A percentile compares a stretch with the other conserved stretches of the same genome.
These are phyloP conservation scores for Camponotus pennsylvanicus DNA, from an alignment of 1,140 invertebrate genomes.

Conservation along the genomic window DNA sequence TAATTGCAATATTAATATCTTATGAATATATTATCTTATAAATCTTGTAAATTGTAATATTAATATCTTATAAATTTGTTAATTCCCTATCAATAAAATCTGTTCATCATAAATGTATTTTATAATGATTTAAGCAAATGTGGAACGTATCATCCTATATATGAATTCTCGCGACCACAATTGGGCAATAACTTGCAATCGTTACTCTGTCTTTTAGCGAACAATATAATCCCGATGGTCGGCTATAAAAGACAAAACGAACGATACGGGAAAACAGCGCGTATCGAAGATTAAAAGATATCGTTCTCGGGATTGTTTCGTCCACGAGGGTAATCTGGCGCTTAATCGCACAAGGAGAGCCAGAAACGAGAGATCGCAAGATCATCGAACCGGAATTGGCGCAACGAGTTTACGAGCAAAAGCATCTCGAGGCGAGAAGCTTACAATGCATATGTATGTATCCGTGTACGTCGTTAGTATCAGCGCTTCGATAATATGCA, in stretches of 20 bases:
- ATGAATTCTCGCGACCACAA: not conserved
- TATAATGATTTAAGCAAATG: too few relatives aligned
- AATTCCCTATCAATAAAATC: too few relatives aligned
- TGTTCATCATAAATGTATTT: too few relatives aligned
- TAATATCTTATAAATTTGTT: too few relatives aligned
- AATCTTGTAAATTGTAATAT: too few relatives aligned
- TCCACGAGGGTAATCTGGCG: slow-evolving; percentile 59
- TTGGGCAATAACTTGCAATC: not conserved
- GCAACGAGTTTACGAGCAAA: slow-evolving; percentile 65
- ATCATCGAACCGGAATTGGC: slow-evolving; percentile 41
- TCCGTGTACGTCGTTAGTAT: slow-evolving; percentile 16
- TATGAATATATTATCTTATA: too few relatives aligned
- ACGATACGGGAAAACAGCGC: slow-evolving; percentile 30
- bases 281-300: slow-evolving; percentile 65
- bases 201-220: not conserved
- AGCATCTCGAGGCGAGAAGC: slow-evolving; percentile 38
- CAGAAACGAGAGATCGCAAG: slow-evolving; percentile 38
- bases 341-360: slow-evolving; percentile 63
- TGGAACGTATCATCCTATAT: too few relatives aligned
- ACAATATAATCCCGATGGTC: slow-evolving; percentile 19
- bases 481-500: slow-evolving; percentile 13
- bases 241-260: not conserved
- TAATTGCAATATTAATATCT: too few relatives aligned
- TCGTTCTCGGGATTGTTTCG: slow-evolving; percentile 19
- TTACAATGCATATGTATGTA: not conserved